These are phyloP conservation scores for Idaea biselata DNA, from an alignment of 2,888 invertebrate species.

Conservation along the genomic window DNA sequence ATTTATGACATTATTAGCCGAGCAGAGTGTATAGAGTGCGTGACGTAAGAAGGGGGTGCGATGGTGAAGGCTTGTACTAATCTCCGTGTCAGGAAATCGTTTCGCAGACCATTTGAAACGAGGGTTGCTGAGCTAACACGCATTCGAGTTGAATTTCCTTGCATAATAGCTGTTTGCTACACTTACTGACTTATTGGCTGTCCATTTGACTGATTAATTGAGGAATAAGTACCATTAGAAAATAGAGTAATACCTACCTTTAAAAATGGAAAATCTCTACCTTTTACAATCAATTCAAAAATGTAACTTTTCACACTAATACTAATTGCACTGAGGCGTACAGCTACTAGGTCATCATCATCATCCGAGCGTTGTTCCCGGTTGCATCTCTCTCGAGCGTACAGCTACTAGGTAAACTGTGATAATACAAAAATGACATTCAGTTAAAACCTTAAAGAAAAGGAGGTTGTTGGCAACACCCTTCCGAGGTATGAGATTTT, in stretches of 20 bases:
- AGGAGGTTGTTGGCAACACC: no score
- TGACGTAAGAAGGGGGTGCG: conserved; percentile 78
- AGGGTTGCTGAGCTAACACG: conserved; percentile 72
- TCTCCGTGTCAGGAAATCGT: conserved; percentile 81
- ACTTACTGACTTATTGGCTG: conserved; percentile 59
- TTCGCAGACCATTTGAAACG: conserved; percentile 79
- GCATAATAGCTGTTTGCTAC: conserved; percentile 67
- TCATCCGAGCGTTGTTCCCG: no score
- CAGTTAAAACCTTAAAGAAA: no score
- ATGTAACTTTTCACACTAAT: conserved; percentile 3
- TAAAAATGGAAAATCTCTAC: not conserved
- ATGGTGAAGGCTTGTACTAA: conserved; percentile 80
- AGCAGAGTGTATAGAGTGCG: conserved; percentile 65
- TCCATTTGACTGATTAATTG: conserved; percentile 46
- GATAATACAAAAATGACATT: no score
- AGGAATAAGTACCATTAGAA: not conserved
- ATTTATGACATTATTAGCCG: conserved; percentile 57
- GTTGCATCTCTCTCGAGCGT: no score
- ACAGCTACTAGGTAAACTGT: no score
- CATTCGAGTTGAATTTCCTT: conserved; percentile 70
- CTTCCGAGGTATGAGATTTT: no score
- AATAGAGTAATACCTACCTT: no score
- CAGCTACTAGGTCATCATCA: no score
- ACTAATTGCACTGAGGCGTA: no score
- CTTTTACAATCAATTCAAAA: not conserved